Percentiles rank a stretch among this genome's conserved stretches.
Evolutionary conservation across 2,113 vertebrate genomes (phyloP).

Genomic region (Heteronetta atricapilla): DNA sequence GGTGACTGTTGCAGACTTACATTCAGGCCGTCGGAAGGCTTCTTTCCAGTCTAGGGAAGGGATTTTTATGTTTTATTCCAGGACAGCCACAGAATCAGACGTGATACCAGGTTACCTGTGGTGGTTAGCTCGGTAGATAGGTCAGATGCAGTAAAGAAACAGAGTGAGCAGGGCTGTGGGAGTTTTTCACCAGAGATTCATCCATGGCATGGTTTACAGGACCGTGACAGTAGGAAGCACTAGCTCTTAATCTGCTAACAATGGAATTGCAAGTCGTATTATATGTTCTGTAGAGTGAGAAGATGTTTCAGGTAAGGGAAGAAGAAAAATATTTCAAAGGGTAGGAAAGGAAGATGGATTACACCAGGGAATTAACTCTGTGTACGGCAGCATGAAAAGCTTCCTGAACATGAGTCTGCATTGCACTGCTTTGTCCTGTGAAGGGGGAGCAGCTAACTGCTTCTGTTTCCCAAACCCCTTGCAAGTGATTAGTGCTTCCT

Average conservation of each 20-base stretch:
- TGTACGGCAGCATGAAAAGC: not conserved
- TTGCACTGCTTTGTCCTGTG: not conserved
- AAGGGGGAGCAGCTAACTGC: not conserved
- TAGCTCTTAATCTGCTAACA: not conserved
- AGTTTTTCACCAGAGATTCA: not conserved
- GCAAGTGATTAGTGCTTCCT: not conserved
- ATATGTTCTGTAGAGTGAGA: not conserved
- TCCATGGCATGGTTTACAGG: not conserved
- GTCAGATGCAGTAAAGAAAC: not conserved
- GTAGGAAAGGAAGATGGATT: not conserved
- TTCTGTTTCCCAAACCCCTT: not conserved
- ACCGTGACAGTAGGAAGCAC: not conserved
- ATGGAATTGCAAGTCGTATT: not conserved
- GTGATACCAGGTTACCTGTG: not conserved
- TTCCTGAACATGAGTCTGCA: not conserved
- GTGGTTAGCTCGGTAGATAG: not conserved
- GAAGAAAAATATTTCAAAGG: not conserved
- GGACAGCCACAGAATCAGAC: not conserved
- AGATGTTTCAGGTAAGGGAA: not conserved
- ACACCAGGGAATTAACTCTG: not conserved
- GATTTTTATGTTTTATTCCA: not conserved
- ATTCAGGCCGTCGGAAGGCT: not conserved
- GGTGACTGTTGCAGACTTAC: conserved; percentile 70
- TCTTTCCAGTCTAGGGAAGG: not conserved
- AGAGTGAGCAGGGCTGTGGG: not conserved